Evolutionary conservation across 1,140 invertebrate genomes (phyloP), one percentile per base, ranked within the genome.

Genomic region (Drosophila triauraria): DNA sequence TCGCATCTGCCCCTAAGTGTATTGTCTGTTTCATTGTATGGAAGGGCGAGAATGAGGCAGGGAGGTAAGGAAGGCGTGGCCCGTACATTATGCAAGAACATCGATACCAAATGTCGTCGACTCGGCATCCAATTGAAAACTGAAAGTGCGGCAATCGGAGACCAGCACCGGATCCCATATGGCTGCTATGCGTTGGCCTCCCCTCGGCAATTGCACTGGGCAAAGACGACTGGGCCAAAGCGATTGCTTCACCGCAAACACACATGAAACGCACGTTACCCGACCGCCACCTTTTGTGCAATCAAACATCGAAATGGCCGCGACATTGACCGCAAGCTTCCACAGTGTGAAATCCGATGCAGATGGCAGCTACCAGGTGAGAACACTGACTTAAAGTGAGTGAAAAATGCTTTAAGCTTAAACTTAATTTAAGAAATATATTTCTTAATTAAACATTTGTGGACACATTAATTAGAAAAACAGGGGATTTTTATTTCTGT

Each of bases 101-200:
- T 67, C 35, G 25, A 53, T 46, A 4, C 35, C 65, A 46, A 78
- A 67, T 78, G 60, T 65, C 63, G 71, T 57, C 76, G 35, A 51
- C 59, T 70, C 32, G 32, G 43, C 50, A 64, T 67, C 42, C 40
- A 69, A 82, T 68, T 75, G 57, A 67, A 87, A 88, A 87, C 79
- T 68, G 84, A 87, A 88, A 87, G 80, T 83, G 67, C 68, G 44
- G 62, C 54, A 71, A 61, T 50, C 46, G 63, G 75, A 85, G 70
- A 50, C 46, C 44, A 67, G 46, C 56, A 59, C 48, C 44, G 71
- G 63, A 71, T 82, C 60, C 82, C 79, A 80, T 25, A 75, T 85
- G 60, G 44, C 81, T 75, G 25, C 47, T 48, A 46, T 23, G 35
- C 43, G 32, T 10, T 35, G 32, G 32, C 3, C 10, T 20, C 32